Evolutionary conservation across 1,140 invertebrate genomes (phyloP).

Genomic region (Drosophila elegans): DNA sequence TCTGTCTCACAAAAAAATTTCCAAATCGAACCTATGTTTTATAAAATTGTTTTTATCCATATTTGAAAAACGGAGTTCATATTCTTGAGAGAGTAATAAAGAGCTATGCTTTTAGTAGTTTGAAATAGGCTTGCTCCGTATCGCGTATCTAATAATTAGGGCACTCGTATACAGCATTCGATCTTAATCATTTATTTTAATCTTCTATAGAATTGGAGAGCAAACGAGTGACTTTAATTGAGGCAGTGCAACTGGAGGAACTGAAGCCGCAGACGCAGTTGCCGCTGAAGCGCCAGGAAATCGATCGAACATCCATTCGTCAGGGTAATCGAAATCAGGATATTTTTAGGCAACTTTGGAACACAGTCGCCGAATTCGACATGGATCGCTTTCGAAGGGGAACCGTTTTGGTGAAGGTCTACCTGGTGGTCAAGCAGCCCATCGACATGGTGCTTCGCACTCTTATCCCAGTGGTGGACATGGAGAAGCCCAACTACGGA

Average conservation of each 20-base stretch:
- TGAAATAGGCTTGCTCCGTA: no score
- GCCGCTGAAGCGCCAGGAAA: not conserved
- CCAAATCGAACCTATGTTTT: no score
- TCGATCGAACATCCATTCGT: not conserved
- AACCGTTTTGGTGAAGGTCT: not conserved
- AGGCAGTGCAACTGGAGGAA: not conserved
- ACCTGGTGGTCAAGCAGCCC: constrained; percentile 12
- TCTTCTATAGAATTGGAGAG: not conserved
- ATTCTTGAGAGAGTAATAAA: no score
- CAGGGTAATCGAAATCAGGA: not conserved
- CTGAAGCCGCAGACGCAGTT: not conserved
- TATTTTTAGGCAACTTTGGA: constrained; percentile 24
- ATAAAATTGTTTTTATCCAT: no score
- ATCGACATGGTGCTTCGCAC: constrained; percentile 18
- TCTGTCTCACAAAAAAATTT: no score
- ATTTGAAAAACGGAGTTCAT: no score
- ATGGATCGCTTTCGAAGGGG: not conserved
- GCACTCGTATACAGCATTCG: no score
- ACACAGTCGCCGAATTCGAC: constrained; percentile 18
- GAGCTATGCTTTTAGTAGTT: no score
- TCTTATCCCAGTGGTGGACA: constrained; percentile 30
- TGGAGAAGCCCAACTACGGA: constrained; percentile 11
- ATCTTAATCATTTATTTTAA: not conserved
- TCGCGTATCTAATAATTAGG: no score
- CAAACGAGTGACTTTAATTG: no score